These are phyloP conservation scores for Caracal caracal DNA, from an alignment of 2,113 vertebrate species.

Conservation along the genomic window DNA sequence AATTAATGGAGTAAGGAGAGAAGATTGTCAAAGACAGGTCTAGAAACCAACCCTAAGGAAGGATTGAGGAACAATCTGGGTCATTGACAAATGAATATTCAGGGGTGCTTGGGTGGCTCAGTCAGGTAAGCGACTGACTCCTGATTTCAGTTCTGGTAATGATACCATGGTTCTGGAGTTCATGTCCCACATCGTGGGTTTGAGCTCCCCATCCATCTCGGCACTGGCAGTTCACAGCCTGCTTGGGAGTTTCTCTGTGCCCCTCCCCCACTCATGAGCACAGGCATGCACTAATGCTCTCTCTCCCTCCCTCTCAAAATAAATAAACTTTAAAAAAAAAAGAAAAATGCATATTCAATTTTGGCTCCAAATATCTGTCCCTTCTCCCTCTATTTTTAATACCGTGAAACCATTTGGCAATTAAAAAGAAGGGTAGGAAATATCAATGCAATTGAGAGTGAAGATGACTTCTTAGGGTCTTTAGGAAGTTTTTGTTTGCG, in stretches of 20 bases:
- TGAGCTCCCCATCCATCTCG: too few relatives aligned
- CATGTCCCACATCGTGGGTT: too few relatives aligned
- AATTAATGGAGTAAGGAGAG: not conserved
- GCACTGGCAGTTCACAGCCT: too few relatives aligned
- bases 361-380: not conserved
- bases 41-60: not conserved
- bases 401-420: not conserved
- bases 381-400: not conserved
- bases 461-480: not conserved
- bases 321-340: too few relatives aligned
- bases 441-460: not conserved
- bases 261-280: too few relatives aligned
- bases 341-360: not conserved
- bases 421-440: not conserved
- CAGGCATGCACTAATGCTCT: too few relatives aligned
- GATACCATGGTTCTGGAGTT: too few relatives aligned
- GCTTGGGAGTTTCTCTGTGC: too few relatives aligned
- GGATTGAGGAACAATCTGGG: not conserved
- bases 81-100: not conserved
- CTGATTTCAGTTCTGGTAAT: too few relatives aligned
- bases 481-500: not conserved
- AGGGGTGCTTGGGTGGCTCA: not conserved
- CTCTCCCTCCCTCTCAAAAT: too few relatives aligned
- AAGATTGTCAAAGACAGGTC: not conserved
- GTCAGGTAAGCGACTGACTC: too few relatives aligned